Conservation (phyloP, 2,888 invertebrate species). For the Rhingia rostrata region DNA sequence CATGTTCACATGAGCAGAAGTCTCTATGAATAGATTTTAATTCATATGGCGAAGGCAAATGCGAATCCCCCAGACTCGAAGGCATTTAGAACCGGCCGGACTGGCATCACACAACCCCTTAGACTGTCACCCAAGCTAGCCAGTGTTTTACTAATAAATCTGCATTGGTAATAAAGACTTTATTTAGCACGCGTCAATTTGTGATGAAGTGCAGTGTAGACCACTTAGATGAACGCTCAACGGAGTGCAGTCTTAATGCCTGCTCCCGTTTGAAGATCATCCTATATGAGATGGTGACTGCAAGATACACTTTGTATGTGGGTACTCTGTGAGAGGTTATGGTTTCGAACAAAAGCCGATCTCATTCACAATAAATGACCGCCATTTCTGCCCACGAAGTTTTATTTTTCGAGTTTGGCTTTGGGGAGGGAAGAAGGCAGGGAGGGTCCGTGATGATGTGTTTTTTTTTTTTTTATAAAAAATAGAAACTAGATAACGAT, state of each 20-base stretch:
- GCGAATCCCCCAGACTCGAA: constrained; percentile 48
- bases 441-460: neutral
- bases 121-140: constrained; percentile 12
- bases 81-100: constrained; percentile 13
- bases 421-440: neutral
- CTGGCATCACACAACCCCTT: constrained; percentile 22
- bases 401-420: neutral
- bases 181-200: constrained; percentile 75
- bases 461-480: neutral
- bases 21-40: constrained; percentile 49
- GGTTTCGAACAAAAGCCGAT: constrained; percentile 39
- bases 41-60: constrained; percentile 4
- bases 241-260: neutral
- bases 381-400: constrained; percentile 33
- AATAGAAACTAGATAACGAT: constrained; percentile 28
- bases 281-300: neutral
- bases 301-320: neutral
- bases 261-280: constrained; percentile 26
- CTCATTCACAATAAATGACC: constrained; percentile 47
- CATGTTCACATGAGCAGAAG: neutral
- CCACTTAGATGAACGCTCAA: constrained; percentile 6
- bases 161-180: constrained; percentile 73
- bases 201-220: constrained; percentile 63
- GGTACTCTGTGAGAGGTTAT: neutral
- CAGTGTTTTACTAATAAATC: constrained; percentile 69